Conservation (phyloP, 2,888 invertebrate genomes). For the Sminthurides aquaticus region DNA sequence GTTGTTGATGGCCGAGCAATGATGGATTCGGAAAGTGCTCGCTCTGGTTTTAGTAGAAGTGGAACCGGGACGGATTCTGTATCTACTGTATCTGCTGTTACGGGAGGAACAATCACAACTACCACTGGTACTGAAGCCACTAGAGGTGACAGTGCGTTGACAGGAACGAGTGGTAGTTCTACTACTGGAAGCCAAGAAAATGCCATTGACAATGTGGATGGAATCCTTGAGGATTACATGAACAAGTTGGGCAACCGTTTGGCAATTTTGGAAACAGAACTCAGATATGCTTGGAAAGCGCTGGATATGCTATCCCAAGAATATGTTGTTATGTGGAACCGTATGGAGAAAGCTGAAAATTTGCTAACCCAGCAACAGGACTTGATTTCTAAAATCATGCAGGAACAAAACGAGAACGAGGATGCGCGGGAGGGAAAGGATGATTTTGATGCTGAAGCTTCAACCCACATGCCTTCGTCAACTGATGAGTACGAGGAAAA, state of each 20-base stretch:
- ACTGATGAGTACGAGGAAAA: background rate
- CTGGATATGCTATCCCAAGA: slow-evolving; percentile 82
- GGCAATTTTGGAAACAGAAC: slow-evolving; percentile 78
- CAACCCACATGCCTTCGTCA: background rate
- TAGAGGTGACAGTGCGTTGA: background rate
- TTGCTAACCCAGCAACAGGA: slow-evolving; percentile 82
- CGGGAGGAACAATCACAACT: background rate
- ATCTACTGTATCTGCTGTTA: too few species aligned
- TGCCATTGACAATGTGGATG: slow-evolving; percentile 42
- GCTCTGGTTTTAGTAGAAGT: background rate
- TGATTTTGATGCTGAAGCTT: slow-evolving; percentile 50
- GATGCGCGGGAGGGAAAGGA: slow-evolving; percentile 43
- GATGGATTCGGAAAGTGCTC: background rate
- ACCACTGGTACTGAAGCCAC: background rate
- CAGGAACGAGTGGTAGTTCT: background rate
- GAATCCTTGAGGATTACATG: slow-evolving; percentile 75
- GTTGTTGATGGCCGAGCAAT: background rate
- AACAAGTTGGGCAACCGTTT: slow-evolving; percentile 72
- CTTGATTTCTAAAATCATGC: slow-evolving; percentile 77
- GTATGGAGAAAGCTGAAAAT: slow-evolving; percentile 78
- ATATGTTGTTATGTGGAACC: slow-evolving; percentile 89
- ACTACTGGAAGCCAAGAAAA: slow-evolving; percentile 28
- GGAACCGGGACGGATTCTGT: background rate
- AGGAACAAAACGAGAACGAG: slow-evolving; percentile 52
- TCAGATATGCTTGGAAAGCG: slow-evolving; percentile 87